Base-by-base conservation (phyloP, 53 echinoderm and acorn worm species). In the Temnopleurus reevesii region DNA sequence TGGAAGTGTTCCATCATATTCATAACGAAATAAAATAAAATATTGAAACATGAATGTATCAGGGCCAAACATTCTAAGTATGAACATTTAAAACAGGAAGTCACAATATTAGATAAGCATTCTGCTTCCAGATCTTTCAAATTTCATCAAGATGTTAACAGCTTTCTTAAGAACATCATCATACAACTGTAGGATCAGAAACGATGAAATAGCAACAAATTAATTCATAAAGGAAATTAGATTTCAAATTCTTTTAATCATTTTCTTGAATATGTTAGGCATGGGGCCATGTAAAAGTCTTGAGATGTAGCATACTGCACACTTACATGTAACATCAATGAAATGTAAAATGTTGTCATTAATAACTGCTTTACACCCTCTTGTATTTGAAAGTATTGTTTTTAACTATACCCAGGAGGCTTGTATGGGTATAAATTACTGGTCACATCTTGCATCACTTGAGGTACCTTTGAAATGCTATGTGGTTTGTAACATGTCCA, bases 1-100 rank as follows among this genome's bases (percentile, higher is more conserved):
- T 71, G 71, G 71, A 71, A 71, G 38, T 41, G 41, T 71, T 71
- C 71, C 71, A 71, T 63, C 6, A 63, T 33, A 63, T 31, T 4
- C 33, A 21, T 71, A 6, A 71, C 8, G 41, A 71, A 21, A 71
- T 6, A n/a, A 12, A 71, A 71, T 2, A 15, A 71, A 71, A n/a
- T 26, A 23, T 21, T 36, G 71, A 71, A 71, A 71, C 41, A 21
- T 21, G 41, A 36, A 71, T 43, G 41, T 38, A 38, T 18, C 6
- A 41, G 36, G 21, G 71, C 41, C 71, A 38, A 71, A 71, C 71
- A 38, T 71, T 41, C 71, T n/a, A n/a, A n/a, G n/a, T n/a, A n/a
- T n/a, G n/a, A n/a, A n/a, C n/a, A n/a, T n/a, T n/a, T n/a, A n/a
- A n/a, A n/a, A n/a, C n/a, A 41, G 71, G 71, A 71, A 43, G 63